phyloP scores from a whole-genome alignment of 2,888 invertebrate species.

The Philereme vetulata region DNA sequence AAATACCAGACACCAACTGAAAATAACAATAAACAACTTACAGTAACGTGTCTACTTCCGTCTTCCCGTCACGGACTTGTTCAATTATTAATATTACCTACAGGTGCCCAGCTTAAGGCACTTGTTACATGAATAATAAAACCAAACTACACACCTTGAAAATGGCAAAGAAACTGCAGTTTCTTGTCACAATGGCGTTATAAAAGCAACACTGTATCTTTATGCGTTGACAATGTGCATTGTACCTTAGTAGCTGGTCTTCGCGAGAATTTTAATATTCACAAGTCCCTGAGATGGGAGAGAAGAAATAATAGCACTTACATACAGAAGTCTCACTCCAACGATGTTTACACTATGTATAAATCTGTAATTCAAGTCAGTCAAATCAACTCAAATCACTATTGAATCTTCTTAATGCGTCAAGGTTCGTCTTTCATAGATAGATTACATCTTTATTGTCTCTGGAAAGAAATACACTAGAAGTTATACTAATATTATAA shows the following conservation, averaged over 20 bases:
- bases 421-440: no score
- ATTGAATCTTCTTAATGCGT: no score
- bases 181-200: slow-evolving; percentile 73
- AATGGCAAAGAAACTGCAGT: slow-evolving; percentile 72
- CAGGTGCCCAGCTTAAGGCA: slow-evolving; percentile 66
- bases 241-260: slow-evolving; percentile 63
- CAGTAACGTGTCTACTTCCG: slow-evolving; percentile 49
- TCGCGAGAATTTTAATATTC: slow-evolving; percentile 58
- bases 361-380: not conserved
- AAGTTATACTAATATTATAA: no score
- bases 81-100: slow-evolving; percentile 76
- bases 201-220: slow-evolving; percentile 80
- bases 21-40: slow-evolving; percentile 39
- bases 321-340: slow-evolving; percentile 7
- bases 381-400: no score
- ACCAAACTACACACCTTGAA: slow-evolving; percentile 71
- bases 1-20: not conserved
- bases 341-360: not conserved
- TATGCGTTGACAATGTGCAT: slow-evolving; percentile 79
- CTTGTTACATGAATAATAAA: slow-evolving; percentile 80
- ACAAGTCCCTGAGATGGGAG: slow-evolving; percentile 46
- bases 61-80: slow-evolving; percentile 65
- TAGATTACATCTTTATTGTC: no score
- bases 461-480: no score
- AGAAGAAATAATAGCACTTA: slow-evolving; percentile 11